Evolutionary conservation across 2,113 vertebrate species (phyloP), one percentile per base, ranked within the genome.

Genomic region (Xenopus laevis): DNA sequence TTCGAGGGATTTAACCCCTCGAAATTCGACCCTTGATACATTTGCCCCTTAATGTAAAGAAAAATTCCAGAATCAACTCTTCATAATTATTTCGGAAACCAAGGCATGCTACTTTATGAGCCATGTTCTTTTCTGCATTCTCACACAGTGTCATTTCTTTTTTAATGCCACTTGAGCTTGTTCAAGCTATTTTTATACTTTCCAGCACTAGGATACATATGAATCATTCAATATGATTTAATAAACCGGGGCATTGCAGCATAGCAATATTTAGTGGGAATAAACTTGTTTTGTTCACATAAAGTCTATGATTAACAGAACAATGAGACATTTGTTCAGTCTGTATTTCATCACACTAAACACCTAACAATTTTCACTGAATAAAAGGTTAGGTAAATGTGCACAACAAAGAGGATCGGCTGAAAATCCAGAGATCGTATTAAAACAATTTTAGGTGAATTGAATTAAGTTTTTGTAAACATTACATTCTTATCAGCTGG

Each of bases 201-300:
- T 60, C 68, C 67, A 61, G 60, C 58, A 75, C 58, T 15, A 27
- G 65, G 73, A 68, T 62, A 75, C 73, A 75, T 66, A 75, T 75
- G 65, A 75, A 68, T 75, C 73, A 75, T 68, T 75, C 73, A 75
- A 57, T 68, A 67, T 62, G 73, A 75, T 75, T 75, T 75, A 75
- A 75, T 75, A 75, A 75, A 59, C 73, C 59, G 65, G 73, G 58
- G 64, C 72, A 74, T 40, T 20, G 72, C 72, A 67, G 73, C 73
- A 68, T 67, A 75, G 73, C 73, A 75, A 75, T 66, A 75, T 75
- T 75, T 75, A 68, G 64, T 61, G 65, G 73, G 57, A 75, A 75
- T 75, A 75, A 75, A 57, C 73, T 75, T 75, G 73, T 75, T 75
- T 75, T 75, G 65, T 75, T 68, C 73, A 53, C 65, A 45, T 68